These are phyloP conservation scores for Eudemis profundana DNA, from an alignment of 2,888 invertebrate species.

Conservation along the genomic window DNA sequence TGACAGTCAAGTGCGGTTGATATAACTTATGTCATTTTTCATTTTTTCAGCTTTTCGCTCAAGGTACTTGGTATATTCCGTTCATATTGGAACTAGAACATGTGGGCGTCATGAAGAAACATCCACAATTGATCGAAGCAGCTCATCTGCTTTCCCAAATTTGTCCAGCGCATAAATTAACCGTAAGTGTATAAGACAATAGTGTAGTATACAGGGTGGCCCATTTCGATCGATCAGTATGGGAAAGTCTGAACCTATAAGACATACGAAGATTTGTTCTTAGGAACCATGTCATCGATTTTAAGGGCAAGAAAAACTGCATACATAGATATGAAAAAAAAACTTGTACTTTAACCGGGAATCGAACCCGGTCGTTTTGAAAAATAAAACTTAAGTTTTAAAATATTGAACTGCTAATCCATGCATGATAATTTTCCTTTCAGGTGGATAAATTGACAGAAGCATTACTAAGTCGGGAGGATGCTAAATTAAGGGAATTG, in stretches of 20 bases:
- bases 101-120: constrained; percentile 92
- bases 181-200: constrained; percentile 70
- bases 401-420: not conserved
- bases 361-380: too few species aligned
- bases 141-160: constrained; percentile 91
- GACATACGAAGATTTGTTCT: too few species aligned
- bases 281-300: too few species aligned
- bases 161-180: constrained; percentile 90
- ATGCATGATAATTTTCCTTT: constrained; percentile 35
- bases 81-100: constrained; percentile 95
- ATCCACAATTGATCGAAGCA: constrained; percentile 93
- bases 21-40: too few species aligned
- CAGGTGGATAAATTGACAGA: constrained; percentile 78
- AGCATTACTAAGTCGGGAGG: constrained; percentile 75
- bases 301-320: too few species aligned
- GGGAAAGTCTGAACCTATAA: too few species aligned
- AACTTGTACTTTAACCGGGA: too few species aligned
- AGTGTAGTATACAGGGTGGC: too few species aligned
- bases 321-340: too few species aligned
- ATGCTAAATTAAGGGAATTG: constrained; percentile 75
- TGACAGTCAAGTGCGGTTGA: too few species aligned
- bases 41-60: constrained; percentile 91
- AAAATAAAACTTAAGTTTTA: too few species aligned
- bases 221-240: too few species aligned
- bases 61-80: constrained; percentile 90